A percentile compares a stretch with the other conserved stretches of the same genome.
Evolutionary conservation across 2,113 vertebrate genomes (phyloP).

Genomic region (Murina feae): DNA sequence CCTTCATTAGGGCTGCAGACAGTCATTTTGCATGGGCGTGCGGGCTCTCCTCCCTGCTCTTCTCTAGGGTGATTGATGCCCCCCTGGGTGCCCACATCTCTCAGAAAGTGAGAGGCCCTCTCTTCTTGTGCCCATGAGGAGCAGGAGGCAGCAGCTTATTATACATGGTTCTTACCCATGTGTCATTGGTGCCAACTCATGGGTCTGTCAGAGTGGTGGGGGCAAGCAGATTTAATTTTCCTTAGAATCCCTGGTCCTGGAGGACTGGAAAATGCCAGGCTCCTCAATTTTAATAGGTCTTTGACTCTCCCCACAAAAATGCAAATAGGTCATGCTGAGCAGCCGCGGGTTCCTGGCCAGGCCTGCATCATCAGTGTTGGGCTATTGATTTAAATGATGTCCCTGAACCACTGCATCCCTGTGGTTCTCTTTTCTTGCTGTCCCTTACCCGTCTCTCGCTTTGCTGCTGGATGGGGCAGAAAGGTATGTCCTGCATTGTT

Average conservation of each 20-base stretch:
- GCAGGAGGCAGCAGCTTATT: background rate
- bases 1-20: slow-evolving; percentile 66
- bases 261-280: slow-evolving; percentile 40
- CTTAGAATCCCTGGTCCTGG: background rate
- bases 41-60: background rate
- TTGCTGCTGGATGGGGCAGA: background rate
- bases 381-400: background rate
- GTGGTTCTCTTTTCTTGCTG: background rate
- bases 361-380: background rate
- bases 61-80: slow-evolving; percentile 59
- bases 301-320: background rate
- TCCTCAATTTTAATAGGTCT: slow-evolving; percentile 44
- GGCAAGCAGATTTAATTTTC: slow-evolving; percentile 16
- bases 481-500: background rate
- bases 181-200: background rate
- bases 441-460: background rate
- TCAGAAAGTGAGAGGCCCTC: background rate
- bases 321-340: background rate
- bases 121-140: background rate
- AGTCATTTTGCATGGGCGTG: slow-evolving; percentile 67
- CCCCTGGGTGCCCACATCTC: background rate
- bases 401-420: background rate
- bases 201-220: background rate
- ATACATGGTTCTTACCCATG: background rate
- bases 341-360: background rate